Evolutionary conservation across 92 coral and sea anemone species (phyloP).

Genomic region (Ricordea florida): DNA sequence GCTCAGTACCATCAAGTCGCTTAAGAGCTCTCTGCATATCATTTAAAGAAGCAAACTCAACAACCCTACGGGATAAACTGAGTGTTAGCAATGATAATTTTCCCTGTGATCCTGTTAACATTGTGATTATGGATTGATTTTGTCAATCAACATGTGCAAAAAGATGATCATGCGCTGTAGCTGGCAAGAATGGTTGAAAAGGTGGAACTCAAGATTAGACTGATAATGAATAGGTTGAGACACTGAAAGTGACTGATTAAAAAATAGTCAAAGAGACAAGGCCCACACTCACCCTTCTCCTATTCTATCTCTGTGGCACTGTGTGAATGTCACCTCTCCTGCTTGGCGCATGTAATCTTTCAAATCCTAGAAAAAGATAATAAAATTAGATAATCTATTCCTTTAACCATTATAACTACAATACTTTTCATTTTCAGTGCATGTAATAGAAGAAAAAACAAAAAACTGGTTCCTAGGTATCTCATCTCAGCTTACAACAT

Average conservation of each 20-base stretch:
- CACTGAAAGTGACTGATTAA: too few species aligned
- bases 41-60: constrained; percentile 87
- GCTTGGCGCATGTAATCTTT: constrained; percentile 98
- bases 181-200: too few species aligned
- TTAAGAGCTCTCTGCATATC: constrained; percentile 92
- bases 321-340: constrained; percentile 96
- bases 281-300: constrained; percentile 85
- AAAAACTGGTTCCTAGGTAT: too few species aligned
- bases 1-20: constrained; percentile 92
- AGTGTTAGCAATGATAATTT: too few species aligned
- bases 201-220: too few species aligned
- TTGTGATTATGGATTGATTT: too few species aligned
- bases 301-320: constrained; percentile 96
- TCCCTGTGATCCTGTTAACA: too few species aligned
- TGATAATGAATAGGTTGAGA: too few species aligned
- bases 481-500: too few species aligned
- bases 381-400: neutral
- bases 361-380: constrained; percentile 68
- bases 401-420: neutral
- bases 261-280: neutral
- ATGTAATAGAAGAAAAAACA: too few species aligned
- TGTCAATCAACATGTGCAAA: too few species aligned
- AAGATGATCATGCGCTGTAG: too few species aligned
- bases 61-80: constrained; percentile 68
- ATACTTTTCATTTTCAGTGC: neutral